Evolutionary conservation across 1,140 invertebrate species (phyloP), one percentile per base, ranked within the genome.

Genomic region (Ceratosolen fusciceps): DNA sequence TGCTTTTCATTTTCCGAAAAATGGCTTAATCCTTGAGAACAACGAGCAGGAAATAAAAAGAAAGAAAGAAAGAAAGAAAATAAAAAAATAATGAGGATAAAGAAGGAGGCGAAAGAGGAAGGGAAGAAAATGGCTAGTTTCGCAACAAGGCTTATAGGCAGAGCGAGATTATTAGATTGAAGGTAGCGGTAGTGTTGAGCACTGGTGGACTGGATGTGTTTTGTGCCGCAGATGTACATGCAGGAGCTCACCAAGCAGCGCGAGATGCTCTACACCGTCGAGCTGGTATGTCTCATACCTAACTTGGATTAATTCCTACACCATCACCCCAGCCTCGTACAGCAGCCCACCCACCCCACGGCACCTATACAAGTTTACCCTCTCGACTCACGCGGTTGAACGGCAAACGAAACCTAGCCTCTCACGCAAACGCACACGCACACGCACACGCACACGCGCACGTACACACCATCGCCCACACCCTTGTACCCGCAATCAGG

Each of bases 241-340:
- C 94, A 96, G 91, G 96, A 97, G 93, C 94, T 97, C 91, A 96
- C 93, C 92, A 95, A 95, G 92, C 95, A 95, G 90, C 93, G 94
- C 91, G 95, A 96, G 91, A 93, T 96, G 91, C 92, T 96, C 89
- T 94, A 95, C 92, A 95, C 94, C 90, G 94, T 95, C 88, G 95
- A 96, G 92, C 92, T 96, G 94, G 95, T 95, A 94, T 92, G 94
- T 90, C 86, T 85, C 88, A 87, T 90, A 88, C 88, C 89, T 86
- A 90, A 87, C 85, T 85, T 89, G 85, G 60, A 85, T 83, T 83
- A 84, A 84, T 83, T 76, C 79, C 80, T 84, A 14, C n/a, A 62
- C 43, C 62, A 29, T 52, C 71, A 62, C 60, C 74, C 58, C n/a
- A n/a, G 73, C 56, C 72, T 37, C 37, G 54, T 47, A 5, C 56